Evolutionary conservation across 2,797 vertebrate genomes (phyloP), one percentile per base, ranked within the genome.

Genomic region (Tiaroga cobitis): DNA sequence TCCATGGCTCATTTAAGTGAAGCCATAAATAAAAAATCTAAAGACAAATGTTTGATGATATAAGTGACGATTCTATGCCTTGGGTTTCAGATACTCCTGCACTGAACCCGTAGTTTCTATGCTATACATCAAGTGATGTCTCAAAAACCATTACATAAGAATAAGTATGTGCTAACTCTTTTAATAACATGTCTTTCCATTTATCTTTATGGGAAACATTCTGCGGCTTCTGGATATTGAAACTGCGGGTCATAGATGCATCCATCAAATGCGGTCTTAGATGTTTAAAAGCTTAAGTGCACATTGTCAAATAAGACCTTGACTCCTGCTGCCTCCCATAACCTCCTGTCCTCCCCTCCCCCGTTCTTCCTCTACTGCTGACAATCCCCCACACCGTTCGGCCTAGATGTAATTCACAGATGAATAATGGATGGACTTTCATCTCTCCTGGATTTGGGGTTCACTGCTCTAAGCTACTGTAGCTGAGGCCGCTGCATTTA

Each of bases 351-450:
- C 43, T 41, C 69, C 78, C 80, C 85, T 70, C 46, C 78, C 69
- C 68, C 74, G 41, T 61, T 69, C 59, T 56, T n/a, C 34, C 21
- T 83, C 68, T 32, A 46, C 78, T 63, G 63, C 84, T 37, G 49
- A 68, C 75, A 82, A 80, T 74, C 84, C 68, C 73, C 43, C 85
- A 70, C 74, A 79, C 91, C 89, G 92, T 92, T 92, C 93, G 93
- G 89, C 89, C 93, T 51, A 92, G 90, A 93, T 94, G 91, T 94
- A 95, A 95, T 95, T 95, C 93, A 88, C 85, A 82, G 46, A 95
- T 96, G 93, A 96, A 96, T 96, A 95, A 96, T 96, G 93, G 92
- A 95, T 96, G 91, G 85, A 92, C 93, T 94, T 94, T 93, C 92
- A 95, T 95, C 91, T 92, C 88, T 89, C 84, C 85, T 90, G 93